A percentile compares a stretch with the other conserved stretches of the same genome.
These are phyloP conservation scores for Cremastinae sp. DNA, from an alignment of 2,888 invertebrate genomes.

Conservation along the genomic window DNA sequence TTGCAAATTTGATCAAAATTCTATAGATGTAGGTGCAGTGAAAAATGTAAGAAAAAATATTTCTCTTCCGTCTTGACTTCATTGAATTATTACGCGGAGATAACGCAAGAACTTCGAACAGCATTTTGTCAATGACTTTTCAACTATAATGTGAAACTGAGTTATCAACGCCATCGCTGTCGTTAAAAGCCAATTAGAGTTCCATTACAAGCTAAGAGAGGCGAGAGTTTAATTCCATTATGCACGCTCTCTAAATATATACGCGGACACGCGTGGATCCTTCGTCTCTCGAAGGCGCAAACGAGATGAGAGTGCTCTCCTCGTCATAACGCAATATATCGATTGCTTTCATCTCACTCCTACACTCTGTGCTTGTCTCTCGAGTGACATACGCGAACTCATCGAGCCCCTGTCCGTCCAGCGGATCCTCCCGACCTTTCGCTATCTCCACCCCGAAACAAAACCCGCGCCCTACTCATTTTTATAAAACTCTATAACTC, in stretches of 20 bases:
- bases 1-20: no score
- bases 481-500: no score
- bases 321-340: conserved; percentile 72
- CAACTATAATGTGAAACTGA: conserved; percentile 72
- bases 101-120: conserved; percentile 7
- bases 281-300: conserved; percentile 67
- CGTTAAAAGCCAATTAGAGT: conserved; percentile 80
- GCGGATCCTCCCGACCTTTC: conserved; percentile 28
- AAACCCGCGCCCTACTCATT: no score
- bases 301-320: conserved; percentile 50
- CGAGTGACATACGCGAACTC: conserved; percentile 52
- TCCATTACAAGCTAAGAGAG: conserved; percentile 79
- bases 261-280: conserved; percentile 24
- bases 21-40: no score
- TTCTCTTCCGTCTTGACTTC: neutral
- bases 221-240: conserved; percentile 75
- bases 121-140: conserved; percentile 68
- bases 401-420: conserved; percentile 36
- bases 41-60: no score
- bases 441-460: neutral
- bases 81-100: neutral
- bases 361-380: conserved; percentile 50
- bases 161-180: conserved; percentile 77
- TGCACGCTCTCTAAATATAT: conserved; percentile 65
- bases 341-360: conserved; percentile 66